Evolutionary conservation across 53 echinoderm and acorn worm species (phyloP).

Genomic region (Henricia sp.): DNA sequence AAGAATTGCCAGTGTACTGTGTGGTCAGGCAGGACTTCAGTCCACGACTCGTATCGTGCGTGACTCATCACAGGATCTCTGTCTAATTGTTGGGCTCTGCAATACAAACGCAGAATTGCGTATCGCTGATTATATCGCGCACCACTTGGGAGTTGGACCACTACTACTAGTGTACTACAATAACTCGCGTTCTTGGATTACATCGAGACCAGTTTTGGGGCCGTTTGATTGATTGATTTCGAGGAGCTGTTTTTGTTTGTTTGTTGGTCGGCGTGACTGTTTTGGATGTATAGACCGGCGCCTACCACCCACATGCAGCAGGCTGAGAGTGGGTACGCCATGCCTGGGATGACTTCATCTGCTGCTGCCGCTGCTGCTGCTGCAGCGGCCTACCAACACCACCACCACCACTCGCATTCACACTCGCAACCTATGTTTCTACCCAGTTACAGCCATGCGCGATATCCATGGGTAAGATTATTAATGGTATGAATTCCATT

Average conservation of each 20-base stretch:
- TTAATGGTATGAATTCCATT: no score
- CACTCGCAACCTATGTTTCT: slow-evolving; percentile 87
- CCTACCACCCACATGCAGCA: slow-evolving; percentile 50
- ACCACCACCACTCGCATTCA: slow-evolving; percentile 72
- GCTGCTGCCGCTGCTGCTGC: slow-evolving; percentile 72
- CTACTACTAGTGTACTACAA: slow-evolving; percentile 1
- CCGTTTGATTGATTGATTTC: background rate
- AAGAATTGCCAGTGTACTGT: no score
- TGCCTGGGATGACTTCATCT: slow-evolving; percentile 85
- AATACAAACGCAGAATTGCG: slow-evolving; percentile 45
- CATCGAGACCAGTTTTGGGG: background rate
- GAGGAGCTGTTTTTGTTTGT: background rate
- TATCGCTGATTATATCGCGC: slow-evolving; percentile 45
- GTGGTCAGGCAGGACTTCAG: no score
- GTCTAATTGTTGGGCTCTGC: slow-evolving; percentile 50
- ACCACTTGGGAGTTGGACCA: slow-evolving; percentile 40
- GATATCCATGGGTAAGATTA: slow-evolving; percentile 95
- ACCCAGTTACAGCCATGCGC: slow-evolving; percentile 87
- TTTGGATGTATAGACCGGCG: slow-evolving; percentile 71
- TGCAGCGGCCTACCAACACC: no score
- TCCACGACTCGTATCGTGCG: no score
- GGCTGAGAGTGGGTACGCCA: slow-evolving; percentile 72
- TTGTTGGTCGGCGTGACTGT: slow-evolving; percentile 4
- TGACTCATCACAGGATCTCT: slow-evolving; percentile 50
- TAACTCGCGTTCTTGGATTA: background rate